These are phyloP conservation scores for Zingel zingel DNA, from an alignment of 2,113 vertebrate species.

Conservation along the genomic window DNA sequence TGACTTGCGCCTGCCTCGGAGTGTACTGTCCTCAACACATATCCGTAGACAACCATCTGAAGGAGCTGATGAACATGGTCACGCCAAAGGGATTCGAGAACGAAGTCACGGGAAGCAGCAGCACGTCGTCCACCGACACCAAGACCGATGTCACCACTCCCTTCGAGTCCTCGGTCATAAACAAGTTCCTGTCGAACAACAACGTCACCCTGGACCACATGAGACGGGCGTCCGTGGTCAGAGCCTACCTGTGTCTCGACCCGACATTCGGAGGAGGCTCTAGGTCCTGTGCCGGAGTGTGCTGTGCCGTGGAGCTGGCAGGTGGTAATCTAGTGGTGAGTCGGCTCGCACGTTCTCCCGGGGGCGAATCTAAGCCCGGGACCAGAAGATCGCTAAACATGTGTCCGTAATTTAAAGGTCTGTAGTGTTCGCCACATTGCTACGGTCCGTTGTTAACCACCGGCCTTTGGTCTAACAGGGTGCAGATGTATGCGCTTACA, in stretches of 20 bases:
- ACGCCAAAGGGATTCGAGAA: neutral
- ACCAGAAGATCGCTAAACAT: neutral
- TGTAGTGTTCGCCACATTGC: too few relatives aligned
- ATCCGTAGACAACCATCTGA: neutral
- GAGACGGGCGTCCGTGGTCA: neutral
- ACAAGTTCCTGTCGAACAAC: conserved; percentile 9
- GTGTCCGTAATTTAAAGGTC: neutral
- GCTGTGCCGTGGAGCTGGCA: conserved; percentile 7
- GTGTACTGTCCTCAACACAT: conserved; percentile 45
- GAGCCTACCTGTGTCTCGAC: conserved; percentile 33
- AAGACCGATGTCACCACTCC: too few relatives aligned
- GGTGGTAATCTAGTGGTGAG: conserved; percentile 18
- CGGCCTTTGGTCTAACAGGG: neutral
- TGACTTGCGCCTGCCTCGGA: neutral
- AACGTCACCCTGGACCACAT: neutral
- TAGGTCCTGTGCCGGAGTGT: conserved; percentile 20
- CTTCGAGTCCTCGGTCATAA: too few relatives aligned
- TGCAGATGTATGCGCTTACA: conserved; percentile 8
- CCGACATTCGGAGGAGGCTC: conserved; percentile 32
- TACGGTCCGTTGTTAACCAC: too few relatives aligned
- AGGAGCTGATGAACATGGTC: conserved; percentile 29
- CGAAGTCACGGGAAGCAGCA: conserved; percentile 26
- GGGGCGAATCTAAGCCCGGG: neutral
- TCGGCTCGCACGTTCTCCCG: accelerated
- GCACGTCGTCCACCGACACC: neutral